Conservation (phyloP, 2,797 vertebrate species). For the Poeciliopsis gracilis region DNA sequence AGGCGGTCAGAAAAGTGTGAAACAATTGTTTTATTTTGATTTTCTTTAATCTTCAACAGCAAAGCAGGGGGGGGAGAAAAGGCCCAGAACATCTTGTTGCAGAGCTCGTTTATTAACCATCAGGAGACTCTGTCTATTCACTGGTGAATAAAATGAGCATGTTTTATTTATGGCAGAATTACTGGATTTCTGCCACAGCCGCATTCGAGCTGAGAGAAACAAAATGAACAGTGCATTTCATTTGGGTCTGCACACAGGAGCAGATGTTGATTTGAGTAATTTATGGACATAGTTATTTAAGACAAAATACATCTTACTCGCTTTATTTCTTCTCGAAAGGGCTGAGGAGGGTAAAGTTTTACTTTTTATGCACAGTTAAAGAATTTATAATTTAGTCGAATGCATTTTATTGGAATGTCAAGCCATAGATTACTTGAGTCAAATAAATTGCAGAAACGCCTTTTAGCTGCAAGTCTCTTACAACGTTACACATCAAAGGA, state of each 20-base stretch:
- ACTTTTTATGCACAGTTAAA: background rate
- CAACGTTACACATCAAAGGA: background rate
- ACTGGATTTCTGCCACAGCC: background rate
- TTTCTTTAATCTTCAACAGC: conserved; percentile 10
- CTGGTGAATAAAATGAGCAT: background rate
- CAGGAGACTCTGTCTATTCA: background rate
- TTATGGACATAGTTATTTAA: background rate
- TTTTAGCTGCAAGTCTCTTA: background rate
- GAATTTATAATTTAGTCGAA: background rate
- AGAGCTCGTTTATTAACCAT: conserved; percentile 3
- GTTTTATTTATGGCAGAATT: conserved; percentile 8
- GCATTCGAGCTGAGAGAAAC: background rate
- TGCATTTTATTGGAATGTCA: background rate
- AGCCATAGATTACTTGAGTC: background rate
- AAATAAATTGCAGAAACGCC: background rate
- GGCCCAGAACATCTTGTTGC: background rate
- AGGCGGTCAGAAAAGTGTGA: background rate
- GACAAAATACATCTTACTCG: background rate
- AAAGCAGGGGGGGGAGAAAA: background rate
- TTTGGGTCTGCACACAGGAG: background rate
- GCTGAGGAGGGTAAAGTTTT: background rate
- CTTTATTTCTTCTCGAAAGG: background rate
- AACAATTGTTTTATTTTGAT: background rate
- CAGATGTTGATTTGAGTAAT: background rate
- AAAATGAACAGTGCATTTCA: background rate